Percentiles rank a stretch among this genome's conserved stretches.
phyloP scores from a whole-genome alignment of 2,797 vertebrate species.

The Enteromius treurensis region DNA sequence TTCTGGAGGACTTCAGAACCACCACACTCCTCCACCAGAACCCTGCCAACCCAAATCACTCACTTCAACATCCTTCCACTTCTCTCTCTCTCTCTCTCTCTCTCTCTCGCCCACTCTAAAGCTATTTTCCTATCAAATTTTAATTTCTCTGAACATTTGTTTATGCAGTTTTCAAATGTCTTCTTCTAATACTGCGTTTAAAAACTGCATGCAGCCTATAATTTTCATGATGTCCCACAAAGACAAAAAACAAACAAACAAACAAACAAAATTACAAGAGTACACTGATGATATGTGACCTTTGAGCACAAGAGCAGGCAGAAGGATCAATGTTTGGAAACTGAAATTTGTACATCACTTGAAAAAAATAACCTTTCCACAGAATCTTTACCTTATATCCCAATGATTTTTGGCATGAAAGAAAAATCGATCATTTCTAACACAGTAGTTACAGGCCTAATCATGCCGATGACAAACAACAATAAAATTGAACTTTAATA shows the following conservation, averaged over 20 bases:
- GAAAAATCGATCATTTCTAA: too few species aligned
- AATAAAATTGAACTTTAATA: not conserved
- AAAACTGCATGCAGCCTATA: not conserved
- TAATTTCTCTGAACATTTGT: conserved; percentile 44
- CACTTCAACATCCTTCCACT: conserved; percentile 60
- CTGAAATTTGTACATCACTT: conserved; percentile 45
- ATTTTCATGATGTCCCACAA: not conserved
- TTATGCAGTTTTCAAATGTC: conserved; percentile 29
- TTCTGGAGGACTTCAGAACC: conserved; percentile 90
- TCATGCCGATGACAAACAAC: not conserved
- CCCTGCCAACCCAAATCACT: conserved; percentile 83
- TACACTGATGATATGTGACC: not conserved
- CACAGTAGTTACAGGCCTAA: not conserved
- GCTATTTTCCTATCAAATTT: conserved; percentile 52
- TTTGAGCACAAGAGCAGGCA: not conserved
- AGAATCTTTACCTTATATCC: too few species aligned
- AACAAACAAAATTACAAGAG: not conserved
- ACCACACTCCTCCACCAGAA: conserved; percentile 86
- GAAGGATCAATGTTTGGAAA: not conserved
- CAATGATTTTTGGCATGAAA: too few species aligned
- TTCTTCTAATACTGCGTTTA: conserved; percentile 25
- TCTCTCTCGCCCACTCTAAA: conserved; percentile 53
- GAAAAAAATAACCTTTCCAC: too few species aligned
- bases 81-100: conserved; percentile 59
- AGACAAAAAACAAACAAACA: not conserved